Evolutionary conservation across 2,797 vertebrate species (phyloP), one percentile per base, ranked within the genome.

Genomic region (Apogon talboti): DNA sequence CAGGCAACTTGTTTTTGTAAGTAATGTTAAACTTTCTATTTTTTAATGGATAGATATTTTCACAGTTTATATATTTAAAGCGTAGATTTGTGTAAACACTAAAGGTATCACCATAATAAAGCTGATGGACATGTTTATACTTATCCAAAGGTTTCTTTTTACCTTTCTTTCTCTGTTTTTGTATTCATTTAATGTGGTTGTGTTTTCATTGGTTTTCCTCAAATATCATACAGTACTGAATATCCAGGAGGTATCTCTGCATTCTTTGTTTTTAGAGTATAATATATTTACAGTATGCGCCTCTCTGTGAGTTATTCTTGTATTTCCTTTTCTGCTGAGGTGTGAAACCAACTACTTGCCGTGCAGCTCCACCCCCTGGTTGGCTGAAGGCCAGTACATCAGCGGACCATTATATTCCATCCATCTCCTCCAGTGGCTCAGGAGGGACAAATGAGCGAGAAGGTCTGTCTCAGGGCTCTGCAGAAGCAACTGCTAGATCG

Each of bases 291-390:
- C 66, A 66, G 47, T 70, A 38, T 60, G 62, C 43, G 35, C 51
- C 50, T 70, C 61, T 72, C 45, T 78, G 76, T 76, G 70, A 78
- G 71, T 68, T 71, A 75, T 81, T 71, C 51, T 76, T 80, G 67
- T 76, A 60, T 78, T 79, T 85, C 76, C 74, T 76, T 74, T 66
- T 53, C 54, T 78, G 76, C 76, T 79, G 73, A 85, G 66, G 73
- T 86, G 78, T 87, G 74, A 83, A 87, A 83, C 52, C 49, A 53
- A 77, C 72, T 38, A 52, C 71, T 86, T 84, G 78, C 64, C 62
- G 59, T 69, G 75, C 82, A 87, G 82, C 82, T 84, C 82, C 79
- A 78, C 84, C 83, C 77, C 71, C 80, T 82, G 76, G 71, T 66
- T 81, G 74, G 77, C 83, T 59, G 72, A 47, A 18, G 52, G 47